Evolutionary conservation across 2,797 vertebrate genomes (phyloP).

Genomic region (Bovichtus variegatus): DNA sequence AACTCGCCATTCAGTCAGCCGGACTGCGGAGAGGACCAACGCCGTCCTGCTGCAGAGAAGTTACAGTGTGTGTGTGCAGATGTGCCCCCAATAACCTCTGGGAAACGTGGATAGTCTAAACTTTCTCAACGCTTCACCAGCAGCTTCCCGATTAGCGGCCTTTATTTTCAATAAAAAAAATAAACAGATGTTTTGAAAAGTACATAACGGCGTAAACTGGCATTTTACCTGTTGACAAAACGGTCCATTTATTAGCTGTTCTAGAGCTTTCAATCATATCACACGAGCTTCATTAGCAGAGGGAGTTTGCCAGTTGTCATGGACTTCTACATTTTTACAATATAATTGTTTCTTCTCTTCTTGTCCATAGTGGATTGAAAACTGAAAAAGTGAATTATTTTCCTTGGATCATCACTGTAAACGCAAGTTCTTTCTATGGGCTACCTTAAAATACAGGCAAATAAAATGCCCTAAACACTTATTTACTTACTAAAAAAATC

Average conservation of each 20-base stretch:
- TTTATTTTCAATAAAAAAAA: constrained; percentile 9
- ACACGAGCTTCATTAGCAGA: constrained; percentile 1
- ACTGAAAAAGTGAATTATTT: neutral
- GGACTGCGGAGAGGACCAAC: constrained; percentile 28
- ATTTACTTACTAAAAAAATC: neutral
- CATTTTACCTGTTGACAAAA: constrained; percentile 5
- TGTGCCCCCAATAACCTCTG: constrained; percentile 64
- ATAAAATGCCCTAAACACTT: neutral
- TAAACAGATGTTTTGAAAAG: neutral
- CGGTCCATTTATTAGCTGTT: constrained; percentile 3
- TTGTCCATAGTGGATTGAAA: neutral
- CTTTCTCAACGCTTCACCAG: constrained; percentile 47
- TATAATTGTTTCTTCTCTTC: too few species aligned
- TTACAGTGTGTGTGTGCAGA: constrained; percentile 54
- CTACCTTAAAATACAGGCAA: neutral
- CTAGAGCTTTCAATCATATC: neutral
- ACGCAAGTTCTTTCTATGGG: neutral
- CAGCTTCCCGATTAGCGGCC: constrained; percentile 28
- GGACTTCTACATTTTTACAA: too few species aligned
- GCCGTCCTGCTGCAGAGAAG: constrained; percentile 44
- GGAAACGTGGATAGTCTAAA: constrained; percentile 47
- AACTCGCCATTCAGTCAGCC: constrained; percentile 60
- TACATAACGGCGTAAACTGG: neutral
- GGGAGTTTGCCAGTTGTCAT: neutral
- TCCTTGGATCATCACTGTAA: neutral